phyloP scores from a whole-genome alignment of 2,113 vertebrate genomes.

The Rhinichthys klamathensis region DNA sequence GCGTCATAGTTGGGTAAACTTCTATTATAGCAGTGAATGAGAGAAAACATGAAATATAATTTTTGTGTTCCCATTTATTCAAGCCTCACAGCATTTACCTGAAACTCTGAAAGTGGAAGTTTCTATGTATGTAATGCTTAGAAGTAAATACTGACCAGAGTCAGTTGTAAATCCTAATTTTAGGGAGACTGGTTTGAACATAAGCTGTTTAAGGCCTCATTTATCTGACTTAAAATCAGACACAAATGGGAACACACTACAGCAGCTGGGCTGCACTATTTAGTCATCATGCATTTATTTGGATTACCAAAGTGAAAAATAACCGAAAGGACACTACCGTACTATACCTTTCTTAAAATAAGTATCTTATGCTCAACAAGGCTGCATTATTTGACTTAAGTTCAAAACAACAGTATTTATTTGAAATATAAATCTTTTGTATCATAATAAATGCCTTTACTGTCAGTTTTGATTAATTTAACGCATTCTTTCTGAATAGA shows the following conservation, averaged over 20 bases:
- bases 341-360: too few species aligned
- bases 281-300: background rate
- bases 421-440: background rate
- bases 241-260: background rate
- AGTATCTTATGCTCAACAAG: too few species aligned
- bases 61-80: background rate
- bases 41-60: too few species aligned
- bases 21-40: too few species aligned
- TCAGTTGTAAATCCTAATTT: conserved; percentile 21
- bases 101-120: background rate
- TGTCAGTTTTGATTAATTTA: background rate
- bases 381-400: too few species aligned
- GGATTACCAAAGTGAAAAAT: background rate
- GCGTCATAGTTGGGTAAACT: too few species aligned
- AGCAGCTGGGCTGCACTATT: background rate
- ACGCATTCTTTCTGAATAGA: background rate
- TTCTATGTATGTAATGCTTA: background rate
- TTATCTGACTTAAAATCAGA: conserved; percentile 32
- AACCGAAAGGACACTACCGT: background rate
- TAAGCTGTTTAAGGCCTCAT: conserved; percentile 43
- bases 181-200: conserved; percentile 1
- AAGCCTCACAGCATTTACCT: background rate
- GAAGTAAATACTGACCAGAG: background rate
- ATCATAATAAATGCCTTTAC: background rate
- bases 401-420: background rate